These are phyloP conservation scores for Polydrusus pterygomalis DNA, from an alignment of 2,888 invertebrate genomes.

Conservation along the genomic window DNA sequence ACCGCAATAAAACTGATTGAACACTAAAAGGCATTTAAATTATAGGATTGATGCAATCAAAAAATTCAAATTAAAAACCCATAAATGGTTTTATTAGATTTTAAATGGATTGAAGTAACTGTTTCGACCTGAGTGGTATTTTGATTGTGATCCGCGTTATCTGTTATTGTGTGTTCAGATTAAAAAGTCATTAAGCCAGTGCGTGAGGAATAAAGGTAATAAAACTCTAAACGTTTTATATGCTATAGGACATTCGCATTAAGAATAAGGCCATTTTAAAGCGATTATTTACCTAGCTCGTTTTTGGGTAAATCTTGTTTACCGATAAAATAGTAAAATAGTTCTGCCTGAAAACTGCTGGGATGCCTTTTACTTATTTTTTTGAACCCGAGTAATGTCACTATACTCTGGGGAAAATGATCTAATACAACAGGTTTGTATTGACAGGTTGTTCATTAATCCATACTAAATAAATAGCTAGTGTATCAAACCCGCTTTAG, in stretches of 20 bases:
- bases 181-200: slow-evolving; percentile 36
- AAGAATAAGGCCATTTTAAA: too few species aligned
- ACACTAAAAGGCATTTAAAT: slow-evolving; percentile 7
- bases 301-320: too few species aligned
- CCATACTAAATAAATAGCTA: too few species aligned
- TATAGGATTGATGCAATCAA: slow-evolving; percentile 23
- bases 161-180: slow-evolving; percentile 29
- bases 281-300: too few species aligned
- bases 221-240: slow-evolving; percentile 20
- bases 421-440: too few species aligned
- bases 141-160: slow-evolving; percentile 30
- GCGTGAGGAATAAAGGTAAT: slow-evolving; percentile 42
- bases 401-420: too few species aligned
- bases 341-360: too few species aligned
- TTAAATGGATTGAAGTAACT: slow-evolving; percentile 34
- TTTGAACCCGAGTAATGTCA: too few species aligned
- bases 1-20: not conserved
- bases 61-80: slow-evolving; percentile 44
- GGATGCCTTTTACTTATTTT: too few species aligned
- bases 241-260: not conserved
- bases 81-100: slow-evolving; percentile 41
- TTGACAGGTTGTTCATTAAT: too few species aligned
- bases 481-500: too few species aligned
- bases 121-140: slow-evolving; percentile 30
- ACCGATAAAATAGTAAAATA: too few species aligned